Evolutionary conservation across 2,888 invertebrate species (phyloP), one percentile per base, ranked within the genome.

Genomic region (Amphipyra berbera): DNA sequence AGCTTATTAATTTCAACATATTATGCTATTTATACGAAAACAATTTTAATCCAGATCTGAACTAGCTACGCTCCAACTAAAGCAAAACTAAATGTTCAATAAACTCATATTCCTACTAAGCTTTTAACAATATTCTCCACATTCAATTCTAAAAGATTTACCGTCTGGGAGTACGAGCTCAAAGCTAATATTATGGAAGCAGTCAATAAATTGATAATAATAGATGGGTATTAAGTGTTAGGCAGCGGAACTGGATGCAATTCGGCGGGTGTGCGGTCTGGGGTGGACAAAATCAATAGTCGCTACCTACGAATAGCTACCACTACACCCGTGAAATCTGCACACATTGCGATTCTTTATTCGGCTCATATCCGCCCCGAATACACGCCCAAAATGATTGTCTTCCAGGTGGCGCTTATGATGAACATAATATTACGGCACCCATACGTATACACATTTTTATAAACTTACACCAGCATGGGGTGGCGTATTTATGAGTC

Each of bases 241-340:
- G 81, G 82, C 82, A 78, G 82, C 81, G 83, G 79, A 81, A 82
- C 78, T 81, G 83, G 83, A 83, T 90, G 90, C 89, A 91, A 86
- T 90, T 90, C 86, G 86, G 86, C 83, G 86, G 84, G 85, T 79
- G 85, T 84, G 82, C 85, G 90, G 87, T 88, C 88, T 88, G 93
- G 94, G 94, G 94, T 92, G 94, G 90, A 93, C 92, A 94, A 94
- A 94, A 95, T 95, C 94, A 93, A 95, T 95, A 94, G 89, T 91
- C 88, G 86, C 85, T 87, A 88, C 89, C 90, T 88, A 88, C 88
- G 89, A 91, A 89, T 90, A 90, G 88, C 90, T 87, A 88, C 91
- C 81, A 87, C 89, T 88, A 91, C 89, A 88, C 78, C 80, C 86
- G 82, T 85, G 86, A 85, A 87, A 88, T 92, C 85, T 89, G 91